A percentile compares a stretch with the other conserved stretches of the same genome.
These are phyloP conservation scores for Eudasyphora cyanicolor DNA, from an alignment of 2,888 invertebrate species.

Conservation along the genomic window DNA sequence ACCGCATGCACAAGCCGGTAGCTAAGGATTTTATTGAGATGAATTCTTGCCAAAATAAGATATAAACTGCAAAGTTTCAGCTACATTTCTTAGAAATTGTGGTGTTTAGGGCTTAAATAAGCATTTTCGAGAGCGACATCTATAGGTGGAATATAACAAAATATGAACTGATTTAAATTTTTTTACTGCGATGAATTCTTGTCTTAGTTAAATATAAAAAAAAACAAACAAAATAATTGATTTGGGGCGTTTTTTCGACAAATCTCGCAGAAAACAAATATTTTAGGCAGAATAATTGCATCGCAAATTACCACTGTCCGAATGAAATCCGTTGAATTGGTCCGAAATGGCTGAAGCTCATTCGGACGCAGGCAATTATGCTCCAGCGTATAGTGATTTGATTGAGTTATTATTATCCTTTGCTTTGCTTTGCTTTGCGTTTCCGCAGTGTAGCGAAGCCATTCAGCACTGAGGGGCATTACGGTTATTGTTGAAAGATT, in stretches of 20 bases:
- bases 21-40: no score
- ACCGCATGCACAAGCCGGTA: no score
- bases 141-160: no score
- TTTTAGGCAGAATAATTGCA: constrained; percentile 59
- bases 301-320: constrained; percentile 49
- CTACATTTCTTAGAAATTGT: no score
- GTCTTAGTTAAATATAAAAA: no score
- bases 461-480: constrained; percentile 23
- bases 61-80: no score
- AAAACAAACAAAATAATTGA: neutral
- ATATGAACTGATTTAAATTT: no score
- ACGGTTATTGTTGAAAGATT: constrained; percentile 64
- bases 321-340: constrained; percentile 48
- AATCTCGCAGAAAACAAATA: constrained; percentile 32
- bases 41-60: no score
- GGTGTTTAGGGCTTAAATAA: no score
- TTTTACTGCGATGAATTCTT: no score
- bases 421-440: constrained; percentile 17
- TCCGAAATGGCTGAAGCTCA: constrained; percentile 11
- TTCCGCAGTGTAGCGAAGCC: neutral
- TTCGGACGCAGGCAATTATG: constrained; percentile 11
- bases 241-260: neutral
- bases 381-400: constrained; percentile 48
- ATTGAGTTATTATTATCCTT: constrained; percentile 64
- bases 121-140: no score